A percentile compares a stretch with the other conserved stretches of the same genome.
These are phyloP conservation scores for Cryptomyrus ogoouensis DNA, from an alignment of 2,113 vertebrate species.

Conservation along the genomic window DNA sequence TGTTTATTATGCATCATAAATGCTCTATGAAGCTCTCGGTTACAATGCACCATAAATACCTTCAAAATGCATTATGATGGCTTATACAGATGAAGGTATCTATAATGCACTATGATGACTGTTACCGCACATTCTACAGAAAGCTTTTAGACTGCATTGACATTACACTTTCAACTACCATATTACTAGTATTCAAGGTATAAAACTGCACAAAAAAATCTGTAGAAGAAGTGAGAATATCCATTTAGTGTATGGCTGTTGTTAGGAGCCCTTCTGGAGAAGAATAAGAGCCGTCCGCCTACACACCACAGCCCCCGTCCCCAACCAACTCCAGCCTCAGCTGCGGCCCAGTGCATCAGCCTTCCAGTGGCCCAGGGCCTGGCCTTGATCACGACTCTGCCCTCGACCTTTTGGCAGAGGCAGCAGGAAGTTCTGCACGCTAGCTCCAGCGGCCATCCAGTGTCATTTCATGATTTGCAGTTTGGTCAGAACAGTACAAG, in stretches of 20 bases:
- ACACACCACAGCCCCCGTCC: background rate
- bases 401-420: background rate
- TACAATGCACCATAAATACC: too few relatives aligned
- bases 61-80: too few relatives aligned
- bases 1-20: too few relatives aligned
- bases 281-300: background rate
- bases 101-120: too few relatives aligned
- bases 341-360: background rate
- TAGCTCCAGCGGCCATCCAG: background rate
- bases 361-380: background rate
- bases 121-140: background rate
- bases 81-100: too few relatives aligned
- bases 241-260: background rate
- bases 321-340: background rate
- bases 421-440: background rate
- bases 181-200: background rate
- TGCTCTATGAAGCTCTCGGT: too few relatives aligned
- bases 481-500: background rate
- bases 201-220: background rate
- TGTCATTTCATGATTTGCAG: background rate
- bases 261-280: background rate
- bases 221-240: background rate
- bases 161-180: background rate
- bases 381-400: background rate
- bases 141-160: background rate